Conservation (phyloP, 2,113 vertebrate genomes). For the Cisticola juncidis region DNA sequence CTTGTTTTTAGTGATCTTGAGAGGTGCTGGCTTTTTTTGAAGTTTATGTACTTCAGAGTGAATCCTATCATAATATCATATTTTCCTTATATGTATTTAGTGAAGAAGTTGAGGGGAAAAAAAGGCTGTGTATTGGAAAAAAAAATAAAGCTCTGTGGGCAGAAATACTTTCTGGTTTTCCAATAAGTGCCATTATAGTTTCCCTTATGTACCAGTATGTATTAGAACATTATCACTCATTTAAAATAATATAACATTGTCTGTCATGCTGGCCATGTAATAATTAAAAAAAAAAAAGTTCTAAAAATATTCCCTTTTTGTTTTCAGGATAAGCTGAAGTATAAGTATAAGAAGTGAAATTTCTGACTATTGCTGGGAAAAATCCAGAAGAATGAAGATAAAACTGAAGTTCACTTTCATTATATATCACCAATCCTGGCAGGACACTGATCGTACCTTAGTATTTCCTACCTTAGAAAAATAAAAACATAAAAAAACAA, state of each 20-base stretch:
- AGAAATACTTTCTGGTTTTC: neutral
- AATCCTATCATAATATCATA: neutral
- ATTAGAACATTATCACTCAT: neutral
- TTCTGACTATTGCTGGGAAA: neutral
- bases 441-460: neutral
- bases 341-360: neutral
- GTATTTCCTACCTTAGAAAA: neutral
- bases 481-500: neutral
- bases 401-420: neutral
- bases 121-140: fast-evolving
- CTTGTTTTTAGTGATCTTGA: neutral
- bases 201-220: neutral
- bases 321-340: neutral
- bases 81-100: neutral
- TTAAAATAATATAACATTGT: neutral
- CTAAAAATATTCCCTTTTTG: neutral
- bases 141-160: neutral
- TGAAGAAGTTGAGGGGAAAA: neutral
- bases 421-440: neutral
- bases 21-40: fast-evolving
- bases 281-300: neutral
- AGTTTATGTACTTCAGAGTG: neutral
- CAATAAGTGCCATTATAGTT: neutral
- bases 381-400: neutral
- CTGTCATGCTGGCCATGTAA: neutral